A percentile compares a stretch with the other conserved stretches of the same genome.
These are phyloP conservation scores for Tachypleus tridentatus DNA, from an alignment of 1,140 invertebrate species.

Conservation along the genomic window DNA sequence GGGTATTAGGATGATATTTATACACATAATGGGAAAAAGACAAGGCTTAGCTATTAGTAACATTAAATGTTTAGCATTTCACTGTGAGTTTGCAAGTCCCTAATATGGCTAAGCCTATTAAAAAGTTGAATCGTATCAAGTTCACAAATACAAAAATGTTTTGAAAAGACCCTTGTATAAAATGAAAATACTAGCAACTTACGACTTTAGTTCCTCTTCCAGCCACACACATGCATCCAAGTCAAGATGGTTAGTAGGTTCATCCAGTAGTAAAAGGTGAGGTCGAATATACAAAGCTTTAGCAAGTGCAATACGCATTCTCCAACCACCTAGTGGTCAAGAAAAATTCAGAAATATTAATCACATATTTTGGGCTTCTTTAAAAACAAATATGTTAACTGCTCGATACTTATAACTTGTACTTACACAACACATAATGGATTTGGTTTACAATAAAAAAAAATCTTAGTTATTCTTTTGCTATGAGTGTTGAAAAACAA, in stretches of 20 bases:
- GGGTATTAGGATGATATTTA: too few relatives aligned
- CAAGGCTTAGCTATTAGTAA: too few relatives aligned
- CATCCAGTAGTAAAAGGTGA: conserved; percentile 42
- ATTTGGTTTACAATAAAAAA: too few relatives aligned
- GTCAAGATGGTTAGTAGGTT: conserved; percentile 57
- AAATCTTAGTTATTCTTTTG: too few relatives aligned
- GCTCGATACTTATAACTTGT: too few relatives aligned
- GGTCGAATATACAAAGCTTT: conserved; percentile 41
- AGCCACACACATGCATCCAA: conserved; percentile 97
- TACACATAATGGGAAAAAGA: too few relatives aligned
- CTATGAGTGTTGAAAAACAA: too few relatives aligned
- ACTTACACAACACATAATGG: too few relatives aligned
- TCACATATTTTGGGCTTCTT: too few relatives aligned
- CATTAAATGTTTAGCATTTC: too few relatives aligned
- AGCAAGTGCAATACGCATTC: conserved; percentile 99
- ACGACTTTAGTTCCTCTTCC: conserved; percentile 90
- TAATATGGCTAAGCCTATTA: conserved; percentile 22
- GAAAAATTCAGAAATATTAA: not conserved
- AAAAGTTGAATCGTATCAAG: conserved; percentile 6
- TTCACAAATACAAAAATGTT: not conserved
- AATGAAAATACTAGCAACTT: conserved; percentile 27
- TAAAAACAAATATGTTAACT: too few relatives aligned
- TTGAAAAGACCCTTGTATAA: not conserved
- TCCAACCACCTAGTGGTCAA: conserved; percentile 64
- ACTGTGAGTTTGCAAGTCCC: too few relatives aligned